Conservation (phyloP, 1,140 invertebrate species). For the Thrips palmi region DNA sequence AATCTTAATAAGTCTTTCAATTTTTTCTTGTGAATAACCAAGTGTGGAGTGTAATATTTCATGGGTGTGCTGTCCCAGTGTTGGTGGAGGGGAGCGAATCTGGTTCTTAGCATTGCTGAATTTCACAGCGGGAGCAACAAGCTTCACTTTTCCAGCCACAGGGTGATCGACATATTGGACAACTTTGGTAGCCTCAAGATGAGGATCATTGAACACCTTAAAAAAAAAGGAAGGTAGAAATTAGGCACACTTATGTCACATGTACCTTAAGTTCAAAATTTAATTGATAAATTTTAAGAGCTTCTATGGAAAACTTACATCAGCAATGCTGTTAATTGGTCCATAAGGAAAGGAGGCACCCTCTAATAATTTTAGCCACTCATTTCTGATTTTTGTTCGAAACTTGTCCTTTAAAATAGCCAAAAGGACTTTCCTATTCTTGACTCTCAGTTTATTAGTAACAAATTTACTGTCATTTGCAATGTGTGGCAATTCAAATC, state of each 20-base stretch:
- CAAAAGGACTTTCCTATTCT: slow-evolving; percentile 52
- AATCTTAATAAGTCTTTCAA: slow-evolving; percentile 32
- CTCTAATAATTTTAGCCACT: slow-evolving; percentile 61
- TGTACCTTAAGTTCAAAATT: slow-evolving; percentile 6
- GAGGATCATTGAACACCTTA: slow-evolving; percentile 71
- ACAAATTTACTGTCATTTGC: slow-evolving; percentile 40
- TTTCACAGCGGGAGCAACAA: slow-evolving; percentile 71
- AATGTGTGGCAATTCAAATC: slow-evolving; percentile 40
- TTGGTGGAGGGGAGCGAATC: slow-evolving; percentile 56
- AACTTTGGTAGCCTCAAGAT: slow-evolving; percentile 53
- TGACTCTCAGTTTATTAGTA: slow-evolving; percentile 54
- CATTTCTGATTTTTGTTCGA: slow-evolving; percentile 40
- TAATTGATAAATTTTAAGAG: background rate
- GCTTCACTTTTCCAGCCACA: slow-evolving; percentile 45
- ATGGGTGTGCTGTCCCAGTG: slow-evolving; percentile 71
- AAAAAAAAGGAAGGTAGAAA: slow-evolving; percentile 10
- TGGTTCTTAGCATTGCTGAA: slow-evolving; percentile 54
- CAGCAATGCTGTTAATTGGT: slow-evolving; percentile 67
- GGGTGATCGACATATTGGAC: slow-evolving; percentile 61
- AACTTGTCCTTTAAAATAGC: slow-evolving; percentile 41
- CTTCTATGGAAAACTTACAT: slow-evolving; percentile 26
- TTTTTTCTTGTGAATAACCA: slow-evolving; percentile 38
- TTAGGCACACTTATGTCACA: background rate
- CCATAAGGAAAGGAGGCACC: slow-evolving; percentile 68
- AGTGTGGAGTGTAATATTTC: slow-evolving; percentile 53